These are phyloP conservation scores for Syngnathus typhle DNA, from an alignment of 2,113 vertebrate genomes.

Conservation along the genomic window DNA sequence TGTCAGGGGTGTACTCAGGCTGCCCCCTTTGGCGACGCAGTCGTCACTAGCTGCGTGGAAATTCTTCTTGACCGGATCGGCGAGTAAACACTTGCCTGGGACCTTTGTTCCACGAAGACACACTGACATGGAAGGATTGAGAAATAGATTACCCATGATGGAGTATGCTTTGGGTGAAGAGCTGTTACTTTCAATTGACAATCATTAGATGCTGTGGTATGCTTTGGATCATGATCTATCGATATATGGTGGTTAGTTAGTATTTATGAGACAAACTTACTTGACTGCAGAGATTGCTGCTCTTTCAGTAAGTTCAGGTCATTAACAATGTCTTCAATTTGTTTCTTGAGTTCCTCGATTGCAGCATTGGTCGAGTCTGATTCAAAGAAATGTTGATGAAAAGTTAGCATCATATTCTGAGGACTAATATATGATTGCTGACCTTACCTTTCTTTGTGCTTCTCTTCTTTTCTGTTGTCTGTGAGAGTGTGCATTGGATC, in stretches of 20 bases:
- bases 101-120: conserved; percentile 90
- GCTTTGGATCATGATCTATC: too few species aligned
- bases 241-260: not conserved
- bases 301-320: conserved; percentile 88
- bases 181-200: not conserved
- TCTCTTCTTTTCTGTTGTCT: conserved; percentile 54
- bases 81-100: conserved; percentile 85
- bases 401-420: not conserved
- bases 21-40: conserved; percentile 87
- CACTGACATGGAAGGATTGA: conserved; percentile 58
- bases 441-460: conserved; percentile 80
- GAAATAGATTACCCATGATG: not conserved
- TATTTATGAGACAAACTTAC: conserved; percentile 54
- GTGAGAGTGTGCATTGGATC: conserved; percentile 54
- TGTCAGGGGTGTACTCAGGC: conserved; percentile 73
- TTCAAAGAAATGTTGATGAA: not conserved
- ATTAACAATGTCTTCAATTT: conserved; percentile 75
- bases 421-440: not conserved
- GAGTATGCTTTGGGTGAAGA: not conserved
- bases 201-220: too few species aligned
- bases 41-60: conserved; percentile 86
- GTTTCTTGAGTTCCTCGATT: conserved; percentile 82
- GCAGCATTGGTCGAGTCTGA: conserved; percentile 70
- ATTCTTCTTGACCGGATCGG: conserved; percentile 69
- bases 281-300: conserved; percentile 86